Conservation (phyloP, 35 echinoderm and acorn worm genomes). For the Eucidaris tribuloides region DNA sequence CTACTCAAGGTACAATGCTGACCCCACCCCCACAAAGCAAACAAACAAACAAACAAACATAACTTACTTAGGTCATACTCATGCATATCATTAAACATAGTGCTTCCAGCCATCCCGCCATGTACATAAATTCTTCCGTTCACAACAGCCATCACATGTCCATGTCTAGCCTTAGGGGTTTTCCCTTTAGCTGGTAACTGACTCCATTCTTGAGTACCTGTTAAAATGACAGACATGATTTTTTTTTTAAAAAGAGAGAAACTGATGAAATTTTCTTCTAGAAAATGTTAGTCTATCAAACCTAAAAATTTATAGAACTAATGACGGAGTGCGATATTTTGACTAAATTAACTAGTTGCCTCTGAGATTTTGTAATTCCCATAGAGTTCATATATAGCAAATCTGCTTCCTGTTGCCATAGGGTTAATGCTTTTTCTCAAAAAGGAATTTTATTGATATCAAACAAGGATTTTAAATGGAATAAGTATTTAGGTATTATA, state of each 20-base stretch:
- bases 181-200: constrained; percentile 61
- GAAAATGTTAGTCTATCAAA: not conserved
- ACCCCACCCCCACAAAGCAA: no score
- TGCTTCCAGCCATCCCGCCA: constrained; percentile 87
- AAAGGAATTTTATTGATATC: no score
- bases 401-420: no score
- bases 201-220: constrained; percentile 60
- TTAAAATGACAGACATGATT: not conserved
- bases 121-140: constrained; percentile 76
- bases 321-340: no score
- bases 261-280: not conserved
- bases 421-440: no score
- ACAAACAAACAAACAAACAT: no score
- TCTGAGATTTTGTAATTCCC: no score
- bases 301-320: not conserved
- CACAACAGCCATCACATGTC: constrained; percentile 79
- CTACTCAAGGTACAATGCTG: no score
- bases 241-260: not conserved
- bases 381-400: no score
- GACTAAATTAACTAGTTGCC: no score
- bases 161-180: constrained; percentile 66
- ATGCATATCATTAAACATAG: constrained; percentile 74
- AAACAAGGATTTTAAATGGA: no score
- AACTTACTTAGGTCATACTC: constrained; percentile 82
- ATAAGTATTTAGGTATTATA: no score